Conservation (phyloP, 1,140 invertebrate genomes). For the Hestina assimilis region DNA sequence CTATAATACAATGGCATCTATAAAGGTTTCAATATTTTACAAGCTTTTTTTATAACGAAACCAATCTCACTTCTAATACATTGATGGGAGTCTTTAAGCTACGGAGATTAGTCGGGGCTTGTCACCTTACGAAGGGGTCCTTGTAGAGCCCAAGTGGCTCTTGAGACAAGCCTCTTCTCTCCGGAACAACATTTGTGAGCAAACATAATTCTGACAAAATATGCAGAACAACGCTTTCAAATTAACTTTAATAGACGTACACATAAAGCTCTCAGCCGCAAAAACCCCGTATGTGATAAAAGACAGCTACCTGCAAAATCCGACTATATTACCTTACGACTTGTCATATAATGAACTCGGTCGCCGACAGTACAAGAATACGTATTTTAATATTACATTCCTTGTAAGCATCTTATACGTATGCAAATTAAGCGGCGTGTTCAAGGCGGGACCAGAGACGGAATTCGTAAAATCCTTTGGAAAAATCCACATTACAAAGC, state of each 20-base stretch:
- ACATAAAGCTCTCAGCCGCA: constrained; percentile 19
- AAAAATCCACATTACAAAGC: constrained; percentile 17
- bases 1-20: too few relatives aligned
- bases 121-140: constrained; percentile 59
- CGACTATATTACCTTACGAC: constrained; percentile 21
- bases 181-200: constrained; percentile 55
- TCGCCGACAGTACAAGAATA: constrained; percentile 25
- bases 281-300: constrained; percentile 12
- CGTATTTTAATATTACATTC: constrained; percentile 36
- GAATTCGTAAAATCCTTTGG: constrained; percentile 32
- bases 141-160: constrained; percentile 48
- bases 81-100: constrained; percentile 47
- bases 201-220: constrained; percentile 61
- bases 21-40: too few relatives aligned
- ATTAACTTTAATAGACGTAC: constrained; percentile 51
- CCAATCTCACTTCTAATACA: constrained; percentile 38
- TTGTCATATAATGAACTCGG: constrained; percentile 34
- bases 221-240: constrained; percentile 57
- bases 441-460: constrained; percentile 19
- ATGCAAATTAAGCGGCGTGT: constrained; percentile 34
- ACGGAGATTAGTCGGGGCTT: constrained; percentile 66
- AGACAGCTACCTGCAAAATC: constrained; percentile 21
- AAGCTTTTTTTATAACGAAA: too few relatives aligned
- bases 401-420: constrained; percentile 31
- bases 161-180: constrained; percentile 60